These are phyloP conservation scores for Pionites leucogaster DNA, from an alignment of 2,113 vertebrate species.

Conservation along the genomic window DNA sequence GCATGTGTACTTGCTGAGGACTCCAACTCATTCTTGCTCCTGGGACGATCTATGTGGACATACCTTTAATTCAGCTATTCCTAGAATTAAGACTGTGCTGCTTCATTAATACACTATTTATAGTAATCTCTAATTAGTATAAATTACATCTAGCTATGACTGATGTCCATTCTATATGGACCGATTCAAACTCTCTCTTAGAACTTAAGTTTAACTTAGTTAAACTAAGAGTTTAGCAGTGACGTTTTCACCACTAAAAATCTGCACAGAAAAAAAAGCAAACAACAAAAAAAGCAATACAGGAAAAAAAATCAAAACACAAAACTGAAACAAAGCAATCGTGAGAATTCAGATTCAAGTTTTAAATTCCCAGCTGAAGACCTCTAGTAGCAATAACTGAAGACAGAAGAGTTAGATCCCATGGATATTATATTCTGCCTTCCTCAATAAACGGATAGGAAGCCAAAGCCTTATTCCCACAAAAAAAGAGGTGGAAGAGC, in stretches of 20 bases:
- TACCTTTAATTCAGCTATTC: neutral
- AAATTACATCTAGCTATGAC: neutral
- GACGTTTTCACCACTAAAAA: neutral
- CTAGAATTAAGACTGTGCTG: neutral
- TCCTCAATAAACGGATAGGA: neutral
- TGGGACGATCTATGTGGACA: neutral
- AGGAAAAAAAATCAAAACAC: neutral
- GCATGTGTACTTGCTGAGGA: neutral
- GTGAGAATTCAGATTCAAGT: neutral
- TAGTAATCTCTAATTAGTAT: neutral
- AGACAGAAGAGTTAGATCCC: neutral
- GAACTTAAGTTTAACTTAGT: neutral
- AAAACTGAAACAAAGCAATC: neutral
- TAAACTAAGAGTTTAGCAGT: neutral
- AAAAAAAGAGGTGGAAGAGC: neutral
- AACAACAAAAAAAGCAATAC: neutral
- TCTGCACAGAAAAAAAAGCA: neutral
- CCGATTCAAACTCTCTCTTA: neutral
- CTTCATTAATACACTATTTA: neutral
- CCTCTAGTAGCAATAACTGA: neutral
- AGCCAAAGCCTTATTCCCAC: neutral
- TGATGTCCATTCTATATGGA: neutral
- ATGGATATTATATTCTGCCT: neutral
- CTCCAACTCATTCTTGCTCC: neutral
- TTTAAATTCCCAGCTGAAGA: neutral